Evolutionary conservation across 2,888 invertebrate genomes (phyloP).

Genomic region (Acholoe squamosa): DNA sequence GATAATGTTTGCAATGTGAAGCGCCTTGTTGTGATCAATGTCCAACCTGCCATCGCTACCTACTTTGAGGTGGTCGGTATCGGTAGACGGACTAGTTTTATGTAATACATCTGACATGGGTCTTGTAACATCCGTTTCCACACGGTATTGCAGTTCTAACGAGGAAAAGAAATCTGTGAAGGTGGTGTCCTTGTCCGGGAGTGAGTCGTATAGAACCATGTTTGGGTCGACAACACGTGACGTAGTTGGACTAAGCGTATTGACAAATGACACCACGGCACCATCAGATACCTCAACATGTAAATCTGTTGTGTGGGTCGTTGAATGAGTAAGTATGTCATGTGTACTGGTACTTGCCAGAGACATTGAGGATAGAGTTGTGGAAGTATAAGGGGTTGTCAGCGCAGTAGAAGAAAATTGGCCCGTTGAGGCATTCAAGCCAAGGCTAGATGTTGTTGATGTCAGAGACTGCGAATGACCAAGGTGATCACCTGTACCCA

Average conservation of each 20-base stretch:
- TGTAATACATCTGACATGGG: background rate
- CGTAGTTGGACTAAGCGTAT: constrained; percentile 59
- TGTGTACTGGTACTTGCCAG: constrained; percentile 1
- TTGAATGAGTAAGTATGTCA: background rate
- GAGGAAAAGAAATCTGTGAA: constrained; percentile 91
- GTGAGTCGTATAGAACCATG: constrained; percentile 87
- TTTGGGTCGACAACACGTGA: constrained; percentile 85
- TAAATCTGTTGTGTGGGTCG: background rate
- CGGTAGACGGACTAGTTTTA: background rate
- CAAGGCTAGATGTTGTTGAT: background rate
- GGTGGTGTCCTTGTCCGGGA: constrained; percentile 42
- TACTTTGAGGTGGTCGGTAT: background rate
- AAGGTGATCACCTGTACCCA: background rate
- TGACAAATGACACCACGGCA: constrained; percentile 1
- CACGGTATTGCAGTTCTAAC: constrained; percentile 84
- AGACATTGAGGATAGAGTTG: background rate
- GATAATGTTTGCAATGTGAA: constrained; percentile 80
- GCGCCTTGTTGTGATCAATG: constrained; percentile 68
- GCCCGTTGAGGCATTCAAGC: background rate
- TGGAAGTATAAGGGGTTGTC: background rate
- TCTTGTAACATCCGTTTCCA: background rate
- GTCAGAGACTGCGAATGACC: background rate
- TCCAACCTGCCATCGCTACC: constrained; percentile 30
- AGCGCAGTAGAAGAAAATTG: background rate
- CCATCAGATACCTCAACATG: constrained; percentile 6